Base-by-base conservation (phyloP, 1,140 invertebrate genomes). In the Drosophila miranda region DNA sequence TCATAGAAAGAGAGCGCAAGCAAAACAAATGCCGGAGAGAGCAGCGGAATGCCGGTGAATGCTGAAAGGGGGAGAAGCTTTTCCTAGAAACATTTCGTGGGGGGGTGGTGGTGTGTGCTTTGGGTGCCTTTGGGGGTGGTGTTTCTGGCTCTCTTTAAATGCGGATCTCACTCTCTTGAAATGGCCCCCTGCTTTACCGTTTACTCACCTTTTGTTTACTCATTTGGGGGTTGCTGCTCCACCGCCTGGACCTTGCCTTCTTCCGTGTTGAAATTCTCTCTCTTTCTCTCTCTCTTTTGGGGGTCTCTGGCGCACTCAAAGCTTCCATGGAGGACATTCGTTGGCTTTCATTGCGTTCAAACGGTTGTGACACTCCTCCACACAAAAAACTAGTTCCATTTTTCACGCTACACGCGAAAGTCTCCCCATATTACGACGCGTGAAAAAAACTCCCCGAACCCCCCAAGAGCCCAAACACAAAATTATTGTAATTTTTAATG, bases 291-390 rank as follows among this genome's bases (percentile, higher is more conserved):
- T 56, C 16, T 11, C 13, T 11, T 43, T 69, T 58, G 34, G 52
- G 64, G 48, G 55, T 61, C 63, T 57, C 71, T 59, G 44, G 82
- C 11, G 34, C 58, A 50, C 52, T 54, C 51, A 21, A 66, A 54
- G 67, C 66, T 75, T 56, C 49, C 56, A 52, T 57, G 41, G 66
- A 87, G 77, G 74, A 68, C 87, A 89, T 89, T 89, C 88, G 79
- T 68, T 75, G 80, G 71, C 72, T 73, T 74, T 78, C 72, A 81
- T 76, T 89, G 79, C 76, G 70, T 84, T 80, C 76, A 75, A 83
- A 89, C 88, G 87, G 87, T 89, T 89, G 87, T 89, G 87, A 89
- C 73, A 75, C 62, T 58, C 61, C 64, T 63, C 63, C 57, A 56
- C 28, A 53, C 28, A 53, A 44, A 34, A 41, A 34, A 43, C 51